Evolutionary conservation across 1,140 invertebrate genomes (phyloP), one percentile per base, ranked within the genome.

Genomic region (Hetaerina americana): DNA sequence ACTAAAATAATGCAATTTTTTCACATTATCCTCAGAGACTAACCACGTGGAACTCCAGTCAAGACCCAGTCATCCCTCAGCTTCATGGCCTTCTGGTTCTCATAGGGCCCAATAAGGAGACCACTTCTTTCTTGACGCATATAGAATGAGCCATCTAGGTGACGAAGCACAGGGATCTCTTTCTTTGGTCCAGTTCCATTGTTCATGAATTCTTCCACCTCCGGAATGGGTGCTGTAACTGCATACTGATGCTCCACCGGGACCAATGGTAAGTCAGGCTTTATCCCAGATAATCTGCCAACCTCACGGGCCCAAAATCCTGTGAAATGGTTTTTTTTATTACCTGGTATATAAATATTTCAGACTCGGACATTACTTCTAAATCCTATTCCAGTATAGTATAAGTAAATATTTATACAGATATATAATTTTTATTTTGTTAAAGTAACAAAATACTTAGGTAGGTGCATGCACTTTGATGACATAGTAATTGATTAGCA

Each of bases 121-220:
- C 80, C 80, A 66, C 78, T 76, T 15, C 78, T 75, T 73, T 82
- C 81, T 72, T 81, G 76, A 5, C 82, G 74, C 22, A 83, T 27
- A 74, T 84, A 84, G 73, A 80, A 83, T 1, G 82, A 84, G 6
- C 79, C 80, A 68, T 83, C 81, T 24, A 84, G 73, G 73, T 84
- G 81, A 24, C 83, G 73, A n/a, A 84, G 73, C 18, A 84, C 82
- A 22, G 82, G 83, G 12, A 80, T 70, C 71, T 83, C 80, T 66
- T 71, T 74, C 71, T 78, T 77, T 5, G 40, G 40, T 1, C 40
- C 40, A 12, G 15, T 57, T 57, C 22, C 40, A 57, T 57, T 57
- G 3, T 57, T 57, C 40, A 57, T 57, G 8, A 81, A 70, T 24
- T 72, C 75, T 67, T 77, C 73, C 10, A 82, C 76, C 75, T 81